Percentiles rank a stretch among this genome's conserved stretches.
Evolutionary conservation across 2,888 invertebrate species (phyloP).

Genomic region (Nomada fucata): DNA sequence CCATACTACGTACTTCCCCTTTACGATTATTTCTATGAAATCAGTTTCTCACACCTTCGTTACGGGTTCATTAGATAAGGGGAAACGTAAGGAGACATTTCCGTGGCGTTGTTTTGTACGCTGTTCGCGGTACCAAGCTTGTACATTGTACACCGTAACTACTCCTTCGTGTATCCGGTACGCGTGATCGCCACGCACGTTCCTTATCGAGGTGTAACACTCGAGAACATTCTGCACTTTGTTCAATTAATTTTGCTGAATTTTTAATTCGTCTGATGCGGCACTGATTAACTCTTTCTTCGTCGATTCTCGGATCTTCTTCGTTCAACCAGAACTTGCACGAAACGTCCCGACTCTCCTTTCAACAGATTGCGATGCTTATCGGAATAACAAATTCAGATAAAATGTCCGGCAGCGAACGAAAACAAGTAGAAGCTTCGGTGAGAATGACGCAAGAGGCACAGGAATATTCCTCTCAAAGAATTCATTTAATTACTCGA

Average conservation of each 20-base stretch:
- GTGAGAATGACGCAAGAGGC: background rate
- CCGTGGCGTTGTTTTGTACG: conserved; percentile 74
- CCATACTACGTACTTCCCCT: too few relatives aligned
- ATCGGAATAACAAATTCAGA: conserved; percentile 4
- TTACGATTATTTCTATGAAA: too few relatives aligned
- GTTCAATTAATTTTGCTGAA: conserved; percentile 2
- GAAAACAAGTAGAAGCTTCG: conserved; percentile 37
- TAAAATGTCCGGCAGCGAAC: conserved; percentile 26
- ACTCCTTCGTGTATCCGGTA: conserved; percentile 73
- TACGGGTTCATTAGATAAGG: too few relatives aligned
- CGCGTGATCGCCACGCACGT: conserved; percentile 56
- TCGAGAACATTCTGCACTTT: background rate
- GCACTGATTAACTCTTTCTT: too few relatives aligned
- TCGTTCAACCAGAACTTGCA: too few relatives aligned
- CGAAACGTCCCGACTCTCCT: background rate
- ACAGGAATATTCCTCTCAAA: background rate
- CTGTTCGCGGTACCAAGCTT: conserved; percentile 69
- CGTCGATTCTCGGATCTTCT: too few relatives aligned
- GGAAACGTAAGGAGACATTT: conserved; percentile 65
- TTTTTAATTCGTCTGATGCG: too few relatives aligned
- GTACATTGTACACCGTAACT: conserved; percentile 69
- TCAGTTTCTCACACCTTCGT: too few relatives aligned
- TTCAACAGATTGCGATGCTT: background rate
- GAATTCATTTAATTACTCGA: conserved; percentile 42
- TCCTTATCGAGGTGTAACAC: conserved; percentile 7